Conservation (phyloP, 2,888 invertebrate genomes). For the Andrena bicolor region DNA sequence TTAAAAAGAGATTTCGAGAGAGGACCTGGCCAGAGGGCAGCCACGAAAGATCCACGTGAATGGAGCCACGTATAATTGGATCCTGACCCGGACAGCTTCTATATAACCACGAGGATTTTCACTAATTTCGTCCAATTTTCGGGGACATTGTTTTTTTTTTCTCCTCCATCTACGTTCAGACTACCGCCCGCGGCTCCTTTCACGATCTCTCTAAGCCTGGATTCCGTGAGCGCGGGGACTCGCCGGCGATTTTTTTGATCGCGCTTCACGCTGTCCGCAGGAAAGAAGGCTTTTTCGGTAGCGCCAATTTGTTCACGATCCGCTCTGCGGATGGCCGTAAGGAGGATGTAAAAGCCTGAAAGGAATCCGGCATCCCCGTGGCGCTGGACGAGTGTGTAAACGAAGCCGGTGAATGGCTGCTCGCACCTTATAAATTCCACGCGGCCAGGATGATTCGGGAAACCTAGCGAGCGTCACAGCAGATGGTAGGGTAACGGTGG, state of each 20-base stretch:
- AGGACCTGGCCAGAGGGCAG: constrained; percentile 62
- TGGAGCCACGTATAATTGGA: constrained; percentile 73
- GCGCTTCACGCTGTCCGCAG: not conserved
- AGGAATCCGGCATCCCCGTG: constrained; percentile 29
- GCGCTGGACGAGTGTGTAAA: constrained; percentile 24
- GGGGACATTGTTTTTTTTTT: constrained; percentile 72
- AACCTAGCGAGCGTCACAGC: constrained; percentile 4
- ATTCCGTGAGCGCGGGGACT: constrained; percentile 18
- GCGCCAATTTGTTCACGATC: constrained; percentile 54
- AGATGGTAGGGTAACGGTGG: constrained; percentile 29
- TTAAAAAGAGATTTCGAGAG: constrained; percentile 83
- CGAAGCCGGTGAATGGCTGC: constrained; percentile 18
- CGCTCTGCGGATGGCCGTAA: constrained; percentile 1
- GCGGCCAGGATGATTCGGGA: constrained; percentile 26
- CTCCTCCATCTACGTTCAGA: constrained; percentile 8
- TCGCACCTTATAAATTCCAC: constrained; percentile 12
- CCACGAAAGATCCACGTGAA: constrained; percentile 58
- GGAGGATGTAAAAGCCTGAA: constrained; percentile 9
- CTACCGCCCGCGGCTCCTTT: constrained; percentile 51
- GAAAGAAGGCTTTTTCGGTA: constrained; percentile 47
- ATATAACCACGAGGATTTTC: constrained; percentile 74
- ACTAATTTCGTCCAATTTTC: constrained; percentile 77
- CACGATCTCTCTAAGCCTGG: constrained; percentile 7
- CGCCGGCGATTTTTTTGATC: constrained; percentile 16
- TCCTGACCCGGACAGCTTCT: constrained; percentile 55